Evolutionary conservation across 30 jellyfish, hydroid and myxozoan genomes (phyloP), one percentile per base, ranked within the genome.

Genomic region (Calvadosia cruxmelitensis): DNA sequence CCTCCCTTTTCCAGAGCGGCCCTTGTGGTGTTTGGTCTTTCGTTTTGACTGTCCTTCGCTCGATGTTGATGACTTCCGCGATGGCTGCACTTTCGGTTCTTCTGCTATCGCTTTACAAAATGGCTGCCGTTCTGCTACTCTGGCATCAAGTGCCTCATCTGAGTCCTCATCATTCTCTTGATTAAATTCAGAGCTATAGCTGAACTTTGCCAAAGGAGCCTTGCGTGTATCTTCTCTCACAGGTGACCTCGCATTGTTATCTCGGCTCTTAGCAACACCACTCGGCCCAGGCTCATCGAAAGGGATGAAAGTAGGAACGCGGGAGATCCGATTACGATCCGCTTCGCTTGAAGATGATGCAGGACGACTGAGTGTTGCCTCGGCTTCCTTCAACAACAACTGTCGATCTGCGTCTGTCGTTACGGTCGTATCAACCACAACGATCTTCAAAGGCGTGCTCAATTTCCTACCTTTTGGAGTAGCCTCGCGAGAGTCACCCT

Each of bases 231-330:
- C 57, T 42, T 42, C 57, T 36, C 12, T 49, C 3, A 65, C 27
- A 25, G 74, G 63, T 57, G 53, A 27, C 50, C 63, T 66, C 25
- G 33, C 66, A 24, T 63, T 49, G 57, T 82, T 28, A 7, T 69
- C 94, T 15, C 73, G 78, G 28, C 73, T 82, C 1, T 80, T 66
- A 27, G n/a, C 20, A 30, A 16, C 27, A 12, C 74, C 74, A 30
- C 74, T 65, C 10, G 74, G 74, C 12, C 74, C 74, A 23, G 74
- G 74, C 30, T 65, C 74, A 30, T 30, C 32, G 32, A 82, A 49
- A 16, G 88, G 89, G 49, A 82, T 82, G 49, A 82, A 82, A 1
- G 94, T 71, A 5, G 94, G 94, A 1, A 82, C 53, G 12, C 94
- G 70, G 12, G 94, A 82, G 28, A 34, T 76, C 24, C 94, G 77